These are phyloP conservation scores for Hoplodrina blanda DNA, from an alignment of 2,888 invertebrate species.

Conservation along the genomic window DNA sequence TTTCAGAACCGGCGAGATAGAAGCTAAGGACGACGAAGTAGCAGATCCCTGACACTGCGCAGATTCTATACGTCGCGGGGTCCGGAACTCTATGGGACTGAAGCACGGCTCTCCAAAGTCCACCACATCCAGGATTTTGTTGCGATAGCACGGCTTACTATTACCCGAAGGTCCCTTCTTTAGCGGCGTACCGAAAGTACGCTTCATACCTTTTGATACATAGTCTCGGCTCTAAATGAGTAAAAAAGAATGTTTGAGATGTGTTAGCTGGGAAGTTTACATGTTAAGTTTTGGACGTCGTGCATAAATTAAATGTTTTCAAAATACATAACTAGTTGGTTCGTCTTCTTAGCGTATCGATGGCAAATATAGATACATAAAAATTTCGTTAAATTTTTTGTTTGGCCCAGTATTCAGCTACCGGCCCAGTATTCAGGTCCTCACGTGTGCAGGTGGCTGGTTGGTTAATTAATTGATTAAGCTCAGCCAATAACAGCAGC, in stretches of 20 bases:
- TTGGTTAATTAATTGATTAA: no score
- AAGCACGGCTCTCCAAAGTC: conserved; percentile 84
- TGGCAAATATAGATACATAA: no score
- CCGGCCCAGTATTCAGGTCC: no score
- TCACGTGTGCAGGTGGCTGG: no score
- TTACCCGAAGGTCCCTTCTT: conserved; percentile 66
- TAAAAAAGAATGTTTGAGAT: neutral
- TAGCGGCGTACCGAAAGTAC: conserved; percentile 85
- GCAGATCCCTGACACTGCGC: conserved; percentile 64
- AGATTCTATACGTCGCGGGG: conserved; percentile 73
- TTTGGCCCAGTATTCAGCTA: no score
- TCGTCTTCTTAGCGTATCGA: no score
- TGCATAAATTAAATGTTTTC: neutral
- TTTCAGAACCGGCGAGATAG: conserved; percentile 84
- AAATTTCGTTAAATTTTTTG: no score
- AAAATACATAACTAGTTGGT: no score
- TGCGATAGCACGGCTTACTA: conserved; percentile 78
- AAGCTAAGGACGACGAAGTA: conserved; percentile 78
- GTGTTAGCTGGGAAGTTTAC: neutral
- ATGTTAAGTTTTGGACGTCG: neutral
- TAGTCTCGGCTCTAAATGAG: conserved; percentile 76
- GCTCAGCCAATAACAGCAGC: no score
- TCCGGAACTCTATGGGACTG: conserved; percentile 83
- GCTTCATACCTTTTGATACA: conserved; percentile 83
- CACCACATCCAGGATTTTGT: conserved; percentile 83